These are phyloP conservation scores for Rhinopithecus roxellana DNA, from an alignment of 2,113 vertebrate genomes.

Conservation along the genomic window DNA sequence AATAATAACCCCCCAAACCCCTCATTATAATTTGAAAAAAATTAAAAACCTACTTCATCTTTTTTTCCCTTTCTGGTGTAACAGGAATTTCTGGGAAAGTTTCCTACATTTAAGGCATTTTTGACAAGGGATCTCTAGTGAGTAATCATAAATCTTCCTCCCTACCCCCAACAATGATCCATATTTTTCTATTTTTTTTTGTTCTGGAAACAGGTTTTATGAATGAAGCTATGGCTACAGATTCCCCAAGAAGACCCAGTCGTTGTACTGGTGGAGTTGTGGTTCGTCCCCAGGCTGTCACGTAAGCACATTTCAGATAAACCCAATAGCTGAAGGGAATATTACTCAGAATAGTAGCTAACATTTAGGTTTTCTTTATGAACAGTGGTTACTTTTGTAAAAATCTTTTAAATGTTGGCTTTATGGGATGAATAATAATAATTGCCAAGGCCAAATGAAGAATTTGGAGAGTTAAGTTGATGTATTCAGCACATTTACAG, in stretches of 20 bases:
- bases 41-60: not conserved
- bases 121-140: not conserved
- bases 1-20: not conserved
- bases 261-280: slow-evolving; percentile 96
- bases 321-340: not conserved
- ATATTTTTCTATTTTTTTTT: too few relatives aligned
- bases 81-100: slow-evolving; percentile 10
- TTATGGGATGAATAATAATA: not conserved
- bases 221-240: slow-evolving; percentile 89
- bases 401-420: slow-evolving; percentile 14
- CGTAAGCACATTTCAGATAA: slow-evolving; percentile 87
- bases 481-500: not conserved
- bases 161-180: fast-evolving
- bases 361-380: slow-evolving; percentile 14
- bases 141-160: not conserved
- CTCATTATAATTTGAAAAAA: not conserved
- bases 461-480: not conserved
- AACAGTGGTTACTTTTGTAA: slow-evolving; percentile 40
- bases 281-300: slow-evolving; percentile 96
- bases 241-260: slow-evolving; percentile 96
- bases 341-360: not conserved
- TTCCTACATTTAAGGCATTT: slow-evolving; percentile 4
- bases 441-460: not conserved
- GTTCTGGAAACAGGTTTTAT: slow-evolving; percentile 68
- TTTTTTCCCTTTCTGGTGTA: not conserved